phyloP scores from a whole-genome alignment of 2,113 vertebrate genomes.

The Prionailurus viverrinus region DNA sequence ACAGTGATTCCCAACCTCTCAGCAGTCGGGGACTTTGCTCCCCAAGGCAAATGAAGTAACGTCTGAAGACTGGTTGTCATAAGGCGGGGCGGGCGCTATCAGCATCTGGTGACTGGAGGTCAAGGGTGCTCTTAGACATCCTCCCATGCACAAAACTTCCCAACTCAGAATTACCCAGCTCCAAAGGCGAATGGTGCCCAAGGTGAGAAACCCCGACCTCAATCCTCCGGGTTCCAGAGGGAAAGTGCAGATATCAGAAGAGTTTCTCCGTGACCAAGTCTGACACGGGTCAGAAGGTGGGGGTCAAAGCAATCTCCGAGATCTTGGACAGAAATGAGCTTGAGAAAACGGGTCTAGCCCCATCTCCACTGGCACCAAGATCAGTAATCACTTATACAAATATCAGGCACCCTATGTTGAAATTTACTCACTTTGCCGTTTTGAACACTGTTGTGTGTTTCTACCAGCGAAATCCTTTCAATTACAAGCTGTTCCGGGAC shows the following conservation, averaged over 20 bases:
- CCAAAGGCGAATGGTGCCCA: neutral
- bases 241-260: too few relatives aligned
- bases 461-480: neutral
- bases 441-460: neutral
- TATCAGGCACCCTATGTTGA: neutral
- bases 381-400: neutral
- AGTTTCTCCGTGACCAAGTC: neutral
- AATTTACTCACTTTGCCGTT: neutral
- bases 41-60: neutral
- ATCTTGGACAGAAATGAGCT: neutral
- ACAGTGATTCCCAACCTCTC: neutral
- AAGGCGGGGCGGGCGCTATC: neutral
- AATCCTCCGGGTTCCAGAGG: neutral
- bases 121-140: neutral
- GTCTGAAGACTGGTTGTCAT: neutral
- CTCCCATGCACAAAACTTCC: fast-evolving
- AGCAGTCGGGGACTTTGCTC: fast-evolving
- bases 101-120: neutral
- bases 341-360: neutral
- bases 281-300: neutral
- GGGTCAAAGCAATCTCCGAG: neutral
- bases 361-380: neutral
- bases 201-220: neutral
- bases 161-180: too few relatives aligned
- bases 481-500: fast-evolving